A percentile compares a stretch with the other conserved stretches of the same genome.
These are phyloP conservation scores for Drosophila silvestris DNA, from an alignment of 2,888 invertebrate genomes.

Conservation along the genomic window DNA sequence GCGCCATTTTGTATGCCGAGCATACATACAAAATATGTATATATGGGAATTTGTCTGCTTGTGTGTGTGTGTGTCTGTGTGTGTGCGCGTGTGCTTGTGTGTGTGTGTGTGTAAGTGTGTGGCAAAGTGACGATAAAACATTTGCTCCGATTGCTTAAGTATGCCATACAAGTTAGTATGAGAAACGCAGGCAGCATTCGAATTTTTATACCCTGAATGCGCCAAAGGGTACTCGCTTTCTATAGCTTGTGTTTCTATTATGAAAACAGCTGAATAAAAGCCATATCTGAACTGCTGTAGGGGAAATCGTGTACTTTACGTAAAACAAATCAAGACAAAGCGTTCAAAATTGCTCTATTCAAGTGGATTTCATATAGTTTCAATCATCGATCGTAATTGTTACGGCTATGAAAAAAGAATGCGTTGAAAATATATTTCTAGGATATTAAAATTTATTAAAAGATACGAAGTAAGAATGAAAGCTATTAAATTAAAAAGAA, in stretches of 20 bases:
- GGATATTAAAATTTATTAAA: neutral
- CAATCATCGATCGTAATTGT: neutral
- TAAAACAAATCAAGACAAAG: slow-evolving; percentile 18
- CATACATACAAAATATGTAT: slow-evolving; percentile 31
- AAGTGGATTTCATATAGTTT: neutral
- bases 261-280: slow-evolving; percentile 11
- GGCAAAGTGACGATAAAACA: slow-evolving; percentile 76
- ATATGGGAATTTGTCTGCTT: neutral
- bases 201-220: slow-evolving; percentile 45
- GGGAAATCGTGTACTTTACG: slow-evolving; percentile 36
- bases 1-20: slow-evolving; percentile 76
- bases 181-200: slow-evolving; percentile 37
- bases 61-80: neutral
- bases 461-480: neutral
- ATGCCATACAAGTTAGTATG: slow-evolving; percentile 55
- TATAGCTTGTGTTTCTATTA: slow-evolving; percentile 40
- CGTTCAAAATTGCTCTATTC: slow-evolving; percentile 13
- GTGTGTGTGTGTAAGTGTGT: slow-evolving; percentile 43
- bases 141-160: slow-evolving; percentile 77
- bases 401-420: neutral
- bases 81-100: neutral
- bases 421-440: neutral
- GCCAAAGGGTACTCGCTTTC: slow-evolving; percentile 41
- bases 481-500: neutral
- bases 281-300: slow-evolving; percentile 6